Conservation (phyloP, 2,797 vertebrate genomes). For the Lophotriccus pileatus region DNA sequence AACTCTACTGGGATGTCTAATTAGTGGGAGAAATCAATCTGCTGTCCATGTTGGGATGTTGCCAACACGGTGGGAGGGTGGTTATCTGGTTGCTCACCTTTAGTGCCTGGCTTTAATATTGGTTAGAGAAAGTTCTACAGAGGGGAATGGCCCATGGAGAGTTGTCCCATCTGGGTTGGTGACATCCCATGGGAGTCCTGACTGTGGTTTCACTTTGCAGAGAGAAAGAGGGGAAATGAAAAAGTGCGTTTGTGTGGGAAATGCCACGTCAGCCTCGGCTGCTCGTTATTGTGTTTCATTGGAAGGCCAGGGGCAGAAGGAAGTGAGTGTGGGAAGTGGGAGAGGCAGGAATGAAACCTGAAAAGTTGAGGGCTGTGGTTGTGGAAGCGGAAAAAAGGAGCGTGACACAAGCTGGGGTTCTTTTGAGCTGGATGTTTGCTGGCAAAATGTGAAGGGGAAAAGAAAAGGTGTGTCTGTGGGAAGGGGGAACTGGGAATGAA, state of each 20-base stretch:
- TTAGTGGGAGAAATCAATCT: not conserved
- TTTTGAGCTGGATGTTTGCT: not conserved
- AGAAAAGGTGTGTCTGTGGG: not conserved
- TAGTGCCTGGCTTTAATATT: not conserved
- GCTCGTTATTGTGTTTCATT: not conserved
- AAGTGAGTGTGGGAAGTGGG: not conserved
- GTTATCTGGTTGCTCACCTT: not conserved
- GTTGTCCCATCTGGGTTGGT: not conserved
- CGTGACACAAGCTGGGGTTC: not conserved
- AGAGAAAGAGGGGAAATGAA: not conserved
- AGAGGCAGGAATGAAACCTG: not conserved
- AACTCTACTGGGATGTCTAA: not conserved
- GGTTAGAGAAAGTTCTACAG: not conserved
- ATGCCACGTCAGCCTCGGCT: not conserved
- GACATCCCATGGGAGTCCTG: not conserved
- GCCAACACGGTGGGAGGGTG: rapidly evolving
- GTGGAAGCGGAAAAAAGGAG: not conserved
- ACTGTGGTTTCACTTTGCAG: not conserved
- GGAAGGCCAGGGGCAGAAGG: conserved; percentile 10
- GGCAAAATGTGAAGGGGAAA: not conserved
- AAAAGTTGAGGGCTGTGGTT: not conserved
- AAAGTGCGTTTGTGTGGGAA: not conserved
- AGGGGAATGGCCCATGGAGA: rapidly evolving
- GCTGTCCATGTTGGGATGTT: not conserved
- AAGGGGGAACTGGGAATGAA: not conserved